Percentiles rank a stretch among this genome's conserved stretches.
Conservation (phyloP, 2,888 invertebrate species). For the Cephus rjabovi region DNA sequence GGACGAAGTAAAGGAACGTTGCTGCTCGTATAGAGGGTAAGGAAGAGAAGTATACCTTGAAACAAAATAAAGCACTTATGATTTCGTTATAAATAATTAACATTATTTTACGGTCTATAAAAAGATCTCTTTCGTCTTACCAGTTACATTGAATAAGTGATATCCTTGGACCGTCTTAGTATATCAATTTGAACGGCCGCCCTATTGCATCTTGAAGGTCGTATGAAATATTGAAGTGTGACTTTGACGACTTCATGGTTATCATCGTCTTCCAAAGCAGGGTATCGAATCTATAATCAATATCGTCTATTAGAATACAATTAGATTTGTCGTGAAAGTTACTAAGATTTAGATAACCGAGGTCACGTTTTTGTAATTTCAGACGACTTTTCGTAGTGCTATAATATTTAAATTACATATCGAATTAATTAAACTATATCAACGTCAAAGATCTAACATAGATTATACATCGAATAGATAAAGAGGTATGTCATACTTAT, state of each 20-base stretch:
- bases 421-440: no score
- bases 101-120: not conserved
- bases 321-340: not conserved
- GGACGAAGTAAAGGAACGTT: not conserved
- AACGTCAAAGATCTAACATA: not conserved
- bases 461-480: not conserved
- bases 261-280: not conserved
- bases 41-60: not conserved
- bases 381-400: not conserved
- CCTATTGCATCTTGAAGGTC: not conserved
- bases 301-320: not conserved
- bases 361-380: not conserved
- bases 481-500: not conserved
- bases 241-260: not conserved
- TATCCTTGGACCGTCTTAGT: not conserved
- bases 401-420: no score
- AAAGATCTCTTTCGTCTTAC: not conserved
- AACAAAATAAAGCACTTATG: not conserved
- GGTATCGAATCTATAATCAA: constrained; percentile 5
- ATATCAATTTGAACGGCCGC: not conserved
- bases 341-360: not conserved
- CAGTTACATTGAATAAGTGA: not conserved
- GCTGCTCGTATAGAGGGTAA: not conserved
- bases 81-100: not conserved
- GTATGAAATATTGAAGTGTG: not conserved